Conservation (phyloP, 2,797 vertebrate genomes). For the Pipistrellus nathusii region DNA sequence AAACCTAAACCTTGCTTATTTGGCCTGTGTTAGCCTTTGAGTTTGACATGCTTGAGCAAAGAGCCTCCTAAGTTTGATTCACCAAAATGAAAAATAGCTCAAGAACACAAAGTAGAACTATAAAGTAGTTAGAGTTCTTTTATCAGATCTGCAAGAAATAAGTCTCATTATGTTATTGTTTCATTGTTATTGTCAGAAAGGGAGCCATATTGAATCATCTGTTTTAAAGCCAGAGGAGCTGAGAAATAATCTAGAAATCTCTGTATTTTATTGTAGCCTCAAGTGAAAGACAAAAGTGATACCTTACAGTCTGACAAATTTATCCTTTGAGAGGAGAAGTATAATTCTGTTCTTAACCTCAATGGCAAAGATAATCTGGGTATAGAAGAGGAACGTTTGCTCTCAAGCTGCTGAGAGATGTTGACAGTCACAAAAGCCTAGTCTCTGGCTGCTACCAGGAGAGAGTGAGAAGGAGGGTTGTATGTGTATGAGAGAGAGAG, state of each 20-base stretch:
- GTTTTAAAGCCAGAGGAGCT: slow-evolving; percentile 36
- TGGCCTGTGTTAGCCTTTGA: too few species aligned
- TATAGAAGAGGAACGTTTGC: neutral
- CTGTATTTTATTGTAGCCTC: slow-evolving; percentile 31
- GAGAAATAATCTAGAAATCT: slow-evolving; percentile 42
- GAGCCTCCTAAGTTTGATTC: neutral
- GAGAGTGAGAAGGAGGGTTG: too few species aligned
- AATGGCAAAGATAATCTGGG: slow-evolving; percentile 35
- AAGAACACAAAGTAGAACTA: neutral
- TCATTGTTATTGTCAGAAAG: slow-evolving; percentile 47
- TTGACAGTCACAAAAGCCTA: neutral
- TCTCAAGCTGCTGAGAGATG: neutral
- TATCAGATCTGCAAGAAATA: slow-evolving; percentile 38
- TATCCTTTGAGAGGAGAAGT: slow-evolving; percentile 13
- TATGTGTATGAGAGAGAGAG: too few species aligned
- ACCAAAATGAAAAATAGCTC: slow-evolving; percentile 1
- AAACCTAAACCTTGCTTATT: too few species aligned
- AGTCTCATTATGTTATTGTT: slow-evolving; percentile 45
- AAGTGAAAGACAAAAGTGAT: slow-evolving; percentile 32
- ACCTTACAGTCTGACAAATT: slow-evolving; percentile 47
- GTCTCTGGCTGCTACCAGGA: neutral
- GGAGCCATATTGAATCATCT: neutral
- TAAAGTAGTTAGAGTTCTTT: neutral
- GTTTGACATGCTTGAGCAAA: neutral
- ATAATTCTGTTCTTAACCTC: slow-evolving; percentile 54